Conservation (phyloP, 2,113 vertebrate genomes). For the Poicephalus meyeri region DNA sequence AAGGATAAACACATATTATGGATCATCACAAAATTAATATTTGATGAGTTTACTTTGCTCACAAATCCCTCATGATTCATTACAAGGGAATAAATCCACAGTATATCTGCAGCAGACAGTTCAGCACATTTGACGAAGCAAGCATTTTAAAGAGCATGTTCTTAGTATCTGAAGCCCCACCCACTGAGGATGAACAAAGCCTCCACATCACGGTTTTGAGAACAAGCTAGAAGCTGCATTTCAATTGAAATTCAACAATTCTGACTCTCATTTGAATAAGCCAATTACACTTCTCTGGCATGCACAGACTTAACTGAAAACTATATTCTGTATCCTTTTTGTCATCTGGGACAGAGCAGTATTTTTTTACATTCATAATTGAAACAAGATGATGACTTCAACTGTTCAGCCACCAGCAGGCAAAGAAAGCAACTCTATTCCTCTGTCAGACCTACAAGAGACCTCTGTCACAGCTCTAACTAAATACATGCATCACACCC, state of each 20-base stretch:
- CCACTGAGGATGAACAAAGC: neutral
- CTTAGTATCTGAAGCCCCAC: neutral
- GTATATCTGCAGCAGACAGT: conserved; percentile 2
- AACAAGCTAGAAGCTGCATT: neutral
- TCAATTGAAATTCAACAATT: conserved; percentile 4
- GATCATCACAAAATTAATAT: neutral
- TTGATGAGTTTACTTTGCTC: neutral
- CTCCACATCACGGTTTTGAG: neutral
- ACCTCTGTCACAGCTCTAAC: neutral
- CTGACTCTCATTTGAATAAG: neutral
- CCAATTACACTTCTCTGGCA: neutral
- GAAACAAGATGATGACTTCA: neutral
- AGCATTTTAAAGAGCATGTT: neutral
- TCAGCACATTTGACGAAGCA: neutral
- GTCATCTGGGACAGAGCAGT: neutral
- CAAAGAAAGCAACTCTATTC: neutral
- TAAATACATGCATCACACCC: neutral
- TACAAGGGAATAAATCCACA: conserved; percentile 3
- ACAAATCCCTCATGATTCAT: conserved; percentile 27
- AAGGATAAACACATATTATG: neutral
- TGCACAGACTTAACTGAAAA: neutral
- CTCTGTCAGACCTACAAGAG: neutral
- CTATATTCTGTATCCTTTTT: neutral
- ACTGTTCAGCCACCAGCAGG: neutral
- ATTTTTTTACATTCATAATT: neutral